A percentile compares a stretch with the other conserved stretches of the same genome.
Conservation (phyloP, 2,113 vertebrate species). For the Laterallus jamaicensis region DNA sequence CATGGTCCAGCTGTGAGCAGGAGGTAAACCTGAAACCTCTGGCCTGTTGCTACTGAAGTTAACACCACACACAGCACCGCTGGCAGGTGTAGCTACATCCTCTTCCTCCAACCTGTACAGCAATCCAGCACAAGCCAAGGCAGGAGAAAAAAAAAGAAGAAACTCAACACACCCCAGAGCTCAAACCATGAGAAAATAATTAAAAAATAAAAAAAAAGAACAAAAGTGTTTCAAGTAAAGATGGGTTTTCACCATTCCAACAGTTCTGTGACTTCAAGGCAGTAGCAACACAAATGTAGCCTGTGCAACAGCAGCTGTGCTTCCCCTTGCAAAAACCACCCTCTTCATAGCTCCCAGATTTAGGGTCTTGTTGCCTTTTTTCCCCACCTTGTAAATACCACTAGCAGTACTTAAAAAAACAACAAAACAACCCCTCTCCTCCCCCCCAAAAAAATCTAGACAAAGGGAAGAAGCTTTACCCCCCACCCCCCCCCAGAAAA, state of each 20-base stretch:
- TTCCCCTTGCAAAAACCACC: not conserved
- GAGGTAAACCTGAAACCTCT: conserved; percentile 68
- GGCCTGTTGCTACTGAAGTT: conserved; percentile 33
- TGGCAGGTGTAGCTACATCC: not conserved
- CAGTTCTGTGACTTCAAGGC: not conserved
- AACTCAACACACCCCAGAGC: not conserved
- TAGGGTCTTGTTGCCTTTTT: not conserved
- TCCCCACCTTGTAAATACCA: not conserved
- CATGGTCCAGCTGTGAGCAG: conserved; percentile 66
- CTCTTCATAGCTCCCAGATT: not conserved
- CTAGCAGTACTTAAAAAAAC: not conserved
- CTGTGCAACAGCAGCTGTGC: conserved; percentile 36
- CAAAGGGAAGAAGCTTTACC: not conserved
- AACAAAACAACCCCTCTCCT: too few relatives aligned
- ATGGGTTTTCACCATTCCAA: not conserved
- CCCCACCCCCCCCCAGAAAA: not conserved
- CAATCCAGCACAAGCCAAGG: not conserved
- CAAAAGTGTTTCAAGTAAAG: conserved; percentile 58
- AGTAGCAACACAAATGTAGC: conserved; percentile 52
- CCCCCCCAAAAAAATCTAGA: not conserved
- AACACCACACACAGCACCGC: not conserved
- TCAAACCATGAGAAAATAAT: not conserved
- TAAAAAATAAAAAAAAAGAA: not conserved
- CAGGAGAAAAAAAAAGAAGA: not conserved
- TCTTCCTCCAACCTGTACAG: not conserved